Percentiles rank a stretch among this genome's conserved stretches.
These are phyloP conservation scores for Telmatherina bonti DNA, from an alignment of 2,797 vertebrate species.

Conservation along the genomic window DNA sequence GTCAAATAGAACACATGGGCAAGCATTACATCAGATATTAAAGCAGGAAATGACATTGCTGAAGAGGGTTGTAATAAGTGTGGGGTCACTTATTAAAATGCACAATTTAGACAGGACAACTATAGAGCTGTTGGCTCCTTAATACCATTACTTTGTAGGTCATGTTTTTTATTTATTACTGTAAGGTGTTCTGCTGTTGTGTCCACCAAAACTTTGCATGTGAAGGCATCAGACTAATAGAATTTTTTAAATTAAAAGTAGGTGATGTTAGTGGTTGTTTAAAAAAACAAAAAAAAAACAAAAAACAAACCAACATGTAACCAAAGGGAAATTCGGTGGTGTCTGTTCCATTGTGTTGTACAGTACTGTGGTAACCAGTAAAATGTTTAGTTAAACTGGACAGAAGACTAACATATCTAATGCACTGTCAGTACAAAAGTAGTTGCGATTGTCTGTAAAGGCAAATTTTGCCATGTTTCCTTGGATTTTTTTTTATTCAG, in stretches of 20 bases:
- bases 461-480: too few species aligned
- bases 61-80: neutral
- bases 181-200: conserved; percentile 24
- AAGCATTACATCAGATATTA: conserved; percentile 11
- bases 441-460: neutral
- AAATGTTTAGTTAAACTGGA: neutral
- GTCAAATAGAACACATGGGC: neutral
- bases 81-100: conserved; percentile 15
- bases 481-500: too few species aligned
- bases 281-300: too few species aligned
- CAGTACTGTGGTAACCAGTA: neutral
- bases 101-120: neutral
- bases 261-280: conserved; percentile 1
- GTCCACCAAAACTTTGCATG: conserved; percentile 8
- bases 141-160: conserved; percentile 3
- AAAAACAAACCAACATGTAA: neutral
- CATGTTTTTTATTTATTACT: conserved; percentile 34
- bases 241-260: conserved; percentile 33
- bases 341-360: neutral
- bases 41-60: neutral
- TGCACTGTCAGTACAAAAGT: neutral
- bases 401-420: neutral
- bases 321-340: neutral
- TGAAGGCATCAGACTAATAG: conserved; percentile 8
- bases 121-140: conserved; percentile 2